These are phyloP conservation scores for Gymnobelideus leadbeateri DNA, from an alignment of 2,113 vertebrate species.

Conservation along the genomic window DNA sequence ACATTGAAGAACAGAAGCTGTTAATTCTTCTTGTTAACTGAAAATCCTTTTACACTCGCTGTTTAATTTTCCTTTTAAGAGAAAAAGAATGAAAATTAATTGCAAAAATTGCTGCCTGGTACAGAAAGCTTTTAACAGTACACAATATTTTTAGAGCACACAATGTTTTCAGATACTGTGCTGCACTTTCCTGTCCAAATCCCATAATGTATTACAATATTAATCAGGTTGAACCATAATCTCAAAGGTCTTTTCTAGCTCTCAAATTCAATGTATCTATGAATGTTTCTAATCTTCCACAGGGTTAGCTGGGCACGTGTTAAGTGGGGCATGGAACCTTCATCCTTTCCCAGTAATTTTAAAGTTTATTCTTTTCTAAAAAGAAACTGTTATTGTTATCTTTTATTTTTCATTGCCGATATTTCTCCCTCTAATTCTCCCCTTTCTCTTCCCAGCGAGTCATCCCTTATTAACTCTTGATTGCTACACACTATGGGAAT, in stretches of 20 bases:
- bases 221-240: neutral
- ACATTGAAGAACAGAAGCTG: neutral
- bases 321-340: neutral
- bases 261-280: neutral
- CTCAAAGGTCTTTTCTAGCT: neutral
- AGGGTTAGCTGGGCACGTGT: neutral
- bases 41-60: conserved; percentile 9
- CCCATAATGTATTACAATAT: neutral
- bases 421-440: neutral
- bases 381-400: neutral
- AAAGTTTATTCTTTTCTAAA: neutral
- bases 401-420: neutral
- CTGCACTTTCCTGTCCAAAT: neutral
- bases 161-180: neutral
- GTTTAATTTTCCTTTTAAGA: neutral
- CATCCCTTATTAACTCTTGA: neutral
- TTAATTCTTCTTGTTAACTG: conserved; percentile 41
- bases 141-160: neutral
- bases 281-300: neutral
- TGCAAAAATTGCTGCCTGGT: conserved; percentile 5
- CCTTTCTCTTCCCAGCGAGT: neutral
- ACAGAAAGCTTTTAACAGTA: neutral
- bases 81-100: neutral
- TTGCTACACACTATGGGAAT: neutral
- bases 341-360: neutral